Percentiles rank a stretch among this genome's conserved stretches.
Conservation (phyloP, 2,888 invertebrate species). For the Lymantria monacha region DNA sequence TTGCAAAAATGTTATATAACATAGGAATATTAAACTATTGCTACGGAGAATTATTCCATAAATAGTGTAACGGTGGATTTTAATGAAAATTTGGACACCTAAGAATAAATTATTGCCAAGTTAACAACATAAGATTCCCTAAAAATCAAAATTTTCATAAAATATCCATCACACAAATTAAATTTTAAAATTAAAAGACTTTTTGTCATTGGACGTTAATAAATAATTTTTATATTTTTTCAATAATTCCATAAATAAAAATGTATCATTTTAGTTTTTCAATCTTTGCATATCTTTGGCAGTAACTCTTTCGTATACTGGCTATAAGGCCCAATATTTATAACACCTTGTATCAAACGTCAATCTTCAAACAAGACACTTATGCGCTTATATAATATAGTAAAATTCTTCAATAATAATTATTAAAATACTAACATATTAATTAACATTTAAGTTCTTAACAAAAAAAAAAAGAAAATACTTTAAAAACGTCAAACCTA, state of each 20-base stretch:
- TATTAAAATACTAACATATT: conserved; percentile 6
- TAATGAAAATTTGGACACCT: neutral
- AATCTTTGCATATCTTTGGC: conserved; percentile 58
- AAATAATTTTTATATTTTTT: conserved; percentile 18
- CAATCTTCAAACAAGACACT: conserved; percentile 19
- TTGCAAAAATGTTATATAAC: conserved; percentile 41
- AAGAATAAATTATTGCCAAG: neutral
- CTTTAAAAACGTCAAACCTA: conserved; percentile 19
- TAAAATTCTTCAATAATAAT: conserved; percentile 18
- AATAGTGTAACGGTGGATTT: neutral
- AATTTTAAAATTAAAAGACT: neutral
- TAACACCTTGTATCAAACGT: conserved; percentile 13
- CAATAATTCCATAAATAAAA: conserved; percentile 6
- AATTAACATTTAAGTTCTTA: conserved; percentile 30
- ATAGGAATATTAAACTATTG: conserved; percentile 20
- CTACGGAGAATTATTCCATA: neutral
- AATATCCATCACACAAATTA: neutral
- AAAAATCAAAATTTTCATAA: conserved; percentile 9
- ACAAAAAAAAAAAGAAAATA: conserved; percentile 26
- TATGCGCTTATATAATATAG: conserved; percentile 22
- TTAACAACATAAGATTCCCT: neutral
- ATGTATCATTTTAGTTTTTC: conserved; percentile 16
- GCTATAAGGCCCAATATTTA: conserved; percentile 25
- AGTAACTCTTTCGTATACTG: conserved; percentile 47
- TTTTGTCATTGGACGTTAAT: conserved; percentile 22